Conservation (phyloP, 2,888 invertebrate species). For the Hemaris fuciformis region DNA sequence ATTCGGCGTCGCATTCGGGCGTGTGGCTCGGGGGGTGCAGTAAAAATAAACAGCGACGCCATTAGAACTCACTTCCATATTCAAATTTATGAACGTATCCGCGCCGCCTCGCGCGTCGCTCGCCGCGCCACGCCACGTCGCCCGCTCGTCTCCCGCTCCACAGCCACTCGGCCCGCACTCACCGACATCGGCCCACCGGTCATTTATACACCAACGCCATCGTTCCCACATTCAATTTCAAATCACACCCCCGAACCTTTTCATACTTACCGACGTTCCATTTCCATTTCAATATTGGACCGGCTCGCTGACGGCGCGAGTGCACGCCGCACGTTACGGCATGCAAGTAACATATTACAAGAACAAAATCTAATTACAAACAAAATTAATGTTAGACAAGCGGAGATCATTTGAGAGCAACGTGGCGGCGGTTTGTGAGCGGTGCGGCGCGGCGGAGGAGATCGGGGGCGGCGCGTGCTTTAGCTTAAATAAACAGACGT, state of each 20-base stretch:
- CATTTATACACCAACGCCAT: constrained; percentile 58
- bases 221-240: constrained; percentile 72
- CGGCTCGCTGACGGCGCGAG: neutral
- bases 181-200: constrained; percentile 45
- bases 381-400: constrained; percentile 26
- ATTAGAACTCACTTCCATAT: constrained; percentile 83
- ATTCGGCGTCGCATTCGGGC: constrained; percentile 83
- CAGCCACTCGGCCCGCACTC: neutral
- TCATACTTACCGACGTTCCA: neutral
- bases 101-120: constrained; percentile 41
- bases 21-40: constrained; percentile 79
- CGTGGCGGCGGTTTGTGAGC: constrained; percentile 13
- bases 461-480: constrained; percentile 53
- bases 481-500: constrained; percentile 77
- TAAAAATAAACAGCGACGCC: constrained; percentile 83
- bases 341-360: constrained; percentile 10
- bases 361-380: constrained; percentile 22
- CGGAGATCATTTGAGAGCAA: constrained; percentile 10
- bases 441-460: constrained; percentile 12
- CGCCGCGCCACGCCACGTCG: constrained; percentile 16
- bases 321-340: neutral
- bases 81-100: constrained; percentile 80
- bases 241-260: constrained; percentile 59
- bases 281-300: neutral
- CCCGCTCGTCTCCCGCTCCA: no score